Evolutionary conservation across 2,113 vertebrate genomes (phyloP), one percentile per base, ranked within the genome.

Genomic region (Apus apus): DNA sequence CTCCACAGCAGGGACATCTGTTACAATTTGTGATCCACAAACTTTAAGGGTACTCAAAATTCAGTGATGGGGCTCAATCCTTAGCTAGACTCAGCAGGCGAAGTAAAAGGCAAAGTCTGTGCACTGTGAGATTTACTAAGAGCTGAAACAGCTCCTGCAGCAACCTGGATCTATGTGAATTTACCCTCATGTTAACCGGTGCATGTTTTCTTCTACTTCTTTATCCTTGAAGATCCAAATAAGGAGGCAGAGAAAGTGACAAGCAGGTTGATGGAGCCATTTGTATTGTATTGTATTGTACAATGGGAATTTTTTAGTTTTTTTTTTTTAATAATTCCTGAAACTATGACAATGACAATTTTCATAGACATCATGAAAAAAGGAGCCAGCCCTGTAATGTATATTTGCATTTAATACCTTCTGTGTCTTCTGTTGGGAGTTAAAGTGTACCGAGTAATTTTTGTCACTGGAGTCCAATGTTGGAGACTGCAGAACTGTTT

Each of bases 1-100:
- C 66, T 75, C 71, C 93, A 75, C 85, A 95, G 96, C 82, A 89
- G 90, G 91, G 94, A 95, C 94, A 94, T 94, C 94, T 96, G 95
- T 95, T 97, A 94, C 82, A 86, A 85, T 96, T 91, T 96, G 80
- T 78, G 85, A 95, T 96, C 76, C 81, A 64, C 83, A 80, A 70
- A 90, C 94, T 94, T 96, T 94, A 94, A 96, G 82, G 91, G 57
- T 70, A 82, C 48, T 68, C 77, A 67, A 8, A 82, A 57, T 68
- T 88, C 71, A 77, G 60, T 91, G 92, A 71, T 43, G 83, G 88
- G 91, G 85, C 81, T 94, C 87, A 96, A 82, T 91, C 87, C 91
- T 91, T 87, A 83, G 88, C 90, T 90, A 90, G 86, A 71, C 92
- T 48, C 94, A 96, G 95, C 94, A 95, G 88, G 90, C 88, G 72